Evolutionary conservation across 2,797 vertebrate genomes (phyloP).

Genomic region (Parauchenoglanis ngamensis): DNA sequence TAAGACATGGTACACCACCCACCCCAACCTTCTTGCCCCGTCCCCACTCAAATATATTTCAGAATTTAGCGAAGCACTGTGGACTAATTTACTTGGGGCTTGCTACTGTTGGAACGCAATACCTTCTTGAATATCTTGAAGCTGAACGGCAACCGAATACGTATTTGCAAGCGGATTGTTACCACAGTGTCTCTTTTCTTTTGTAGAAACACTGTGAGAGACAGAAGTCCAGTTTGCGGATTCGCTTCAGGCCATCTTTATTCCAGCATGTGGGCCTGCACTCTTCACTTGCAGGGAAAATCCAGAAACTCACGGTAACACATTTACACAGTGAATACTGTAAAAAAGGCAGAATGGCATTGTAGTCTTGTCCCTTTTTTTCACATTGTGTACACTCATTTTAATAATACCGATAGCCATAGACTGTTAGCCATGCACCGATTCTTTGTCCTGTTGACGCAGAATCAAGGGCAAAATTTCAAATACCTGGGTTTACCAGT

Average conservation of each 20-base stretch:
- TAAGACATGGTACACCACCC: not conserved
- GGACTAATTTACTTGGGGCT: not conserved
- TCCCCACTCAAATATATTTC: not conserved
- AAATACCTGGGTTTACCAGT: not conserved
- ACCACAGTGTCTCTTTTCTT: conserved; percentile 9
- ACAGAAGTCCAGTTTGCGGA: conserved; percentile 93
- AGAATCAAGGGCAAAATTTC: not conserved
- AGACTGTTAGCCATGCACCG: too few species aligned
- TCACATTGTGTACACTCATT: not conserved
- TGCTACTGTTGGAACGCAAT: not conserved
- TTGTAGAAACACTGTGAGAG: conserved; percentile 96
- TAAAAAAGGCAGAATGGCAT: not conserved
- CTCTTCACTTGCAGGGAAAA: conserved; percentile 97
- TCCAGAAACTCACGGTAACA: conserved; percentile 96
- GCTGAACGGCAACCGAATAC: not conserved
- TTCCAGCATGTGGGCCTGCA: conserved; percentile 98
- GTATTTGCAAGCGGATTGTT: not conserved
- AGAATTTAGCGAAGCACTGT: not conserved
- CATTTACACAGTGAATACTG: not conserved
- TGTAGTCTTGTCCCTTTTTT: not conserved
- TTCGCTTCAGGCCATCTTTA: conserved; percentile 94
- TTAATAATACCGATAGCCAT: too few species aligned
- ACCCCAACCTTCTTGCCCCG: not conserved
- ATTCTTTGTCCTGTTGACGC: not conserved
- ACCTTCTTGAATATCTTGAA: not conserved